These are phyloP conservation scores for Arenaria interpres DNA, from an alignment of 2,113 vertebrate species.

Conservation along the genomic window DNA sequence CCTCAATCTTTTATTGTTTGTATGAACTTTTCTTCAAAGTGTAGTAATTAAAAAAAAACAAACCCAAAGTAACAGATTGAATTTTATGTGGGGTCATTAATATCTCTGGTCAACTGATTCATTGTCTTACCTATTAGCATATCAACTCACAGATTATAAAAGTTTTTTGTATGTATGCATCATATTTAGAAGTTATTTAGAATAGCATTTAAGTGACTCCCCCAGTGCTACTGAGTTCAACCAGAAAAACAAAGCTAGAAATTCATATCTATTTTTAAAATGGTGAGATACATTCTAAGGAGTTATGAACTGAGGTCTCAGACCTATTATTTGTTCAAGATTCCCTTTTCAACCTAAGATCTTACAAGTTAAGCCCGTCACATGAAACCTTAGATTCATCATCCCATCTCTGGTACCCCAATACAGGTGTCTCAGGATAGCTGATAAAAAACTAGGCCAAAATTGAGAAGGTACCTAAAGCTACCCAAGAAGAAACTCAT, in stretches of 20 bases:
- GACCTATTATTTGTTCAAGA: background rate
- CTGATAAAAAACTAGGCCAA: background rate
- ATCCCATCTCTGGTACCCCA: background rate
- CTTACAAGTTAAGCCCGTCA: background rate
- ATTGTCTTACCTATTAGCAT: background rate
- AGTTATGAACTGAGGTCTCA: background rate
- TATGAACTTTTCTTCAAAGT: background rate
- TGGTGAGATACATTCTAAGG: background rate
- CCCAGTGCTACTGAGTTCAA: background rate
- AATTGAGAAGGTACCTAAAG: background rate
- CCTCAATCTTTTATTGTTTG: background rate
- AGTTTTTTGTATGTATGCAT: background rate
- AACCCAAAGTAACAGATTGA: background rate
- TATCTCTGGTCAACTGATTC: background rate
- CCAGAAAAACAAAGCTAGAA: background rate
- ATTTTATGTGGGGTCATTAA: background rate
- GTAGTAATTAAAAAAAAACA: background rate
- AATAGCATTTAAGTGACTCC: background rate
- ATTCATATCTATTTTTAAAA: background rate
- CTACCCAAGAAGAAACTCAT: background rate
- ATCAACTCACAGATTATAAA: background rate
- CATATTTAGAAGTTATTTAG: background rate
- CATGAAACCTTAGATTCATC: background rate
- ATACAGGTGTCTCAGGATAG: background rate
- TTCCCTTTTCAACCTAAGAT: background rate